Base-by-base conservation (phyloP, 2,888 invertebrate species). In the Meandrusa payeni region DNA sequence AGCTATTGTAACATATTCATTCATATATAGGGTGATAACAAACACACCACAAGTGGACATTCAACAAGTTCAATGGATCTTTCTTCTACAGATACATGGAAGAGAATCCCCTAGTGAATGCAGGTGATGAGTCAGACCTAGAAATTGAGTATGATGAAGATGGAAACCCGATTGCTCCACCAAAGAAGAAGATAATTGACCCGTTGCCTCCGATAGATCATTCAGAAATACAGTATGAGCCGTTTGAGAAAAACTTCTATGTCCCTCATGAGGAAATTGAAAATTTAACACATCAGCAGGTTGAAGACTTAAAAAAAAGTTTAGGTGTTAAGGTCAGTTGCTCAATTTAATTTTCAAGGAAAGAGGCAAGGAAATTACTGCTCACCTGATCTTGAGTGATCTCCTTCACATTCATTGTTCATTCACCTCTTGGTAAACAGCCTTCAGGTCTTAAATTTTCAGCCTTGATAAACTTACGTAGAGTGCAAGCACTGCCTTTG, bases 131-230 rank as follows among this genome's bases (percentile, higher is more conserved):
- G 5, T 96, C 96, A 0, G 97, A 97, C 55, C 90, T 93, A 17
- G 95, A 97, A 66, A 90, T 97, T 43, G 99, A 99, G 57, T 99
- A 99, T 71, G 99, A 99, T 63, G 97, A 97, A 66, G 98, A 98
- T 69, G 98, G 98, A 1, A 98, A 98, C 85, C 97, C 98, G 0
- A 93, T 98, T 41, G 92, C 96, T 0, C 96, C 96, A 0, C 92
- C 93, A 3, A 95, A 94, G 69, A 95, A 94, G 62, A 95, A 94
- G 71, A 93, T 94, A 47, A 99, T 99, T 39, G 99, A 99, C 79
- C 99, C 99, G 0, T 81, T 99, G 26, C 98, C 99, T 0, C 93
- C 97, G 0, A 93, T 99, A 34, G 98, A 99, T 80, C 99, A 99
- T 73, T 93, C 94, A 0, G 91, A 93, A 62, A 95, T 99, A 36